These are phyloP conservation scores for Chrysodeixis includens DNA, from an alignment of 2,888 invertebrate genomes.

Conservation along the genomic window DNA sequence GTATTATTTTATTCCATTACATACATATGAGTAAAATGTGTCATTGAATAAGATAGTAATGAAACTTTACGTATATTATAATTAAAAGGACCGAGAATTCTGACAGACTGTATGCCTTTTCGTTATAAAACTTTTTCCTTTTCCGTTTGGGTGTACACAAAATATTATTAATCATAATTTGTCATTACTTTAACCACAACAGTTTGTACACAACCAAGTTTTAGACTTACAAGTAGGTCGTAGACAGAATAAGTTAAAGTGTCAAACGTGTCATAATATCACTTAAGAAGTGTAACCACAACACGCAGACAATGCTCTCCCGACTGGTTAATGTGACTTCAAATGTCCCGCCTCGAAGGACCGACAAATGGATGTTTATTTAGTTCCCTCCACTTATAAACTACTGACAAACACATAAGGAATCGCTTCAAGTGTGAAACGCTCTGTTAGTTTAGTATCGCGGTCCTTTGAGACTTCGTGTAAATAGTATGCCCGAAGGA, in stretches of 20 bases:
- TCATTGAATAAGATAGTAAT: too few relatives aligned
- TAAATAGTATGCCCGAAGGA: slow-evolving; percentile 15
- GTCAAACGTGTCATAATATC: slow-evolving; percentile 7
- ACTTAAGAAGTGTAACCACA: background rate
- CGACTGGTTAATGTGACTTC: slow-evolving; percentile 44
- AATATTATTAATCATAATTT: background rate
- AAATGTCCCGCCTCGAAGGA: slow-evolving; percentile 33
- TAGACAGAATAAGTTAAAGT: background rate
- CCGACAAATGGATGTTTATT: slow-evolving; percentile 37
- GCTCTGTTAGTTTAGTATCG: slow-evolving; percentile 37
- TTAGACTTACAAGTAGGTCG: background rate
- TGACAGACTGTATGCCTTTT: too few relatives aligned
- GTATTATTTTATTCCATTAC: too few relatives aligned
- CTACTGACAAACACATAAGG: slow-evolving; percentile 22
- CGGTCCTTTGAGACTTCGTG: background rate
- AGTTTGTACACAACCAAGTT: background rate
- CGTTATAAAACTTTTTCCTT: too few relatives aligned
- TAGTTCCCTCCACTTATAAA: slow-evolving; percentile 42
- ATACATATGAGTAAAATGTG: too few relatives aligned
- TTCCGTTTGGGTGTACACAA: too few relatives aligned
- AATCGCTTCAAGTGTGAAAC: slow-evolving; percentile 10
- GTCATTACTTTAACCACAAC: background rate
- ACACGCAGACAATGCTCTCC: slow-evolving; percentile 23
- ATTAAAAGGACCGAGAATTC: too few relatives aligned
- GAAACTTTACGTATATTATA: too few relatives aligned